A percentile compares a stretch with the other conserved stretches of the same genome.
Conservation (phyloP, 2,888 invertebrate species). For the Cantharis rustica region DNA sequence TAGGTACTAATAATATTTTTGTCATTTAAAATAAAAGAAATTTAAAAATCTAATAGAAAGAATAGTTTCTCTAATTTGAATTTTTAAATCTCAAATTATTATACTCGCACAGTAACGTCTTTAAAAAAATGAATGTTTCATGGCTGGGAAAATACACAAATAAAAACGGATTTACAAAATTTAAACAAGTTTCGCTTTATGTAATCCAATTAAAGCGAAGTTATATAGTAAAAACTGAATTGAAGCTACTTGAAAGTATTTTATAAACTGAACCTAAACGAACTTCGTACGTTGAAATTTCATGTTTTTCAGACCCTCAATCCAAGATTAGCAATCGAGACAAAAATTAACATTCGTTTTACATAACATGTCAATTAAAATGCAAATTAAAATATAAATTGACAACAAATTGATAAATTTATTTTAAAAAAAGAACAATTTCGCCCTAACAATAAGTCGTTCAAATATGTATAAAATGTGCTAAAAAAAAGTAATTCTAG, state of each 20-base stretch:
- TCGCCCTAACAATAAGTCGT: not conserved
- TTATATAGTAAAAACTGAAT: not conserved
- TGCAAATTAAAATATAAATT: not conserved
- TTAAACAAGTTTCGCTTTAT: too few species aligned
- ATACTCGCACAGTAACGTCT: not conserved
- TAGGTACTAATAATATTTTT: too few species aligned
- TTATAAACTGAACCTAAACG: not conserved
- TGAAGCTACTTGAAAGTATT: not conserved
- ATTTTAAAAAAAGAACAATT: not conserved
- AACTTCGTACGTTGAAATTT: not conserved
- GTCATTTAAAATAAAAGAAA: too few species aligned
- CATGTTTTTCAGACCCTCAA: not conserved
- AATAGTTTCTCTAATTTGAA: not conserved
- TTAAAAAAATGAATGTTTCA: not conserved
- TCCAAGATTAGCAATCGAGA: not conserved
- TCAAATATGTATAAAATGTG: not conserved
- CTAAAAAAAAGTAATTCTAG: not conserved
- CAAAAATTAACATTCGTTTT: not conserved
- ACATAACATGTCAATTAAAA: not conserved
- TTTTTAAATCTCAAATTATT: not conserved
- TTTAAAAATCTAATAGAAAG: not conserved
- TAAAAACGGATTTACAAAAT: not conserved
- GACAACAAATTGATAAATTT: not conserved
- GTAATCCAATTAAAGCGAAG: not conserved
- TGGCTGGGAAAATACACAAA: not conserved